A percentile compares a stretch with the other conserved stretches of the same genome.
Conservation (phyloP, 2,888 invertebrate genomes). For the Rugalucina vietnamica region DNA sequence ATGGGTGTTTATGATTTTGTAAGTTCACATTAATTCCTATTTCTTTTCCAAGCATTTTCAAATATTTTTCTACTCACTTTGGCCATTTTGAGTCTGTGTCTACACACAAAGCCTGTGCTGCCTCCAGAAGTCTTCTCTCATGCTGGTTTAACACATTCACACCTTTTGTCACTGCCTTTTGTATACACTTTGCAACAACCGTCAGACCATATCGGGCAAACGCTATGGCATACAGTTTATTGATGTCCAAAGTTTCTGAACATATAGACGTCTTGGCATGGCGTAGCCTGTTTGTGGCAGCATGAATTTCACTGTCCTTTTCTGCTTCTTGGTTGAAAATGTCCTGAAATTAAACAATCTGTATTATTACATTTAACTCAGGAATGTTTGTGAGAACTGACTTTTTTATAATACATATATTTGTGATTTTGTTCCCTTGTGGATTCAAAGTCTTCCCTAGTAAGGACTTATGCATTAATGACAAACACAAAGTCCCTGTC, state of each 20-base stretch:
- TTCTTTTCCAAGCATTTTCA: no score
- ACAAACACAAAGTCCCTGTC: no score
- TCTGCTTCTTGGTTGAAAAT: constrained; percentile 43
- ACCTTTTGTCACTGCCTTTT: constrained; percentile 44
- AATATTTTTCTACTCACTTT: constrained; percentile 42
- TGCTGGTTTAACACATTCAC: constrained; percentile 5
- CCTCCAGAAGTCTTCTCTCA: constrained; percentile 56
- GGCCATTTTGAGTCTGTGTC: constrained; percentile 58
- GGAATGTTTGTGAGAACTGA: no score
- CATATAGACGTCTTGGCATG: constrained; percentile 36
- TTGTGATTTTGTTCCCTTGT: no score
- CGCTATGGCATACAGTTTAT: constrained; percentile 64
- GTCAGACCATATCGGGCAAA: constrained; percentile 66
- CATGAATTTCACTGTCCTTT: constrained; percentile 27
- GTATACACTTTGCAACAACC: constrained; percentile 63
- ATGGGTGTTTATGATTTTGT: no score
- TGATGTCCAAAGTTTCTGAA: constrained; percentile 41
- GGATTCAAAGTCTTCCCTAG: no score
- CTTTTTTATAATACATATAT: no score
- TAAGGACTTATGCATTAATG: no score
- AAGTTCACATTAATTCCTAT: no score
- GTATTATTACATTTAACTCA: no score
- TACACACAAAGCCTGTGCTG: constrained; percentile 61
- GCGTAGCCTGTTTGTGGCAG: constrained; percentile 48
- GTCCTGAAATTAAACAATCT: constrained; percentile 48